phyloP scores from a whole-genome alignment of 2,888 invertebrate genomes.

The Lycocerus yunnanus region DNA sequence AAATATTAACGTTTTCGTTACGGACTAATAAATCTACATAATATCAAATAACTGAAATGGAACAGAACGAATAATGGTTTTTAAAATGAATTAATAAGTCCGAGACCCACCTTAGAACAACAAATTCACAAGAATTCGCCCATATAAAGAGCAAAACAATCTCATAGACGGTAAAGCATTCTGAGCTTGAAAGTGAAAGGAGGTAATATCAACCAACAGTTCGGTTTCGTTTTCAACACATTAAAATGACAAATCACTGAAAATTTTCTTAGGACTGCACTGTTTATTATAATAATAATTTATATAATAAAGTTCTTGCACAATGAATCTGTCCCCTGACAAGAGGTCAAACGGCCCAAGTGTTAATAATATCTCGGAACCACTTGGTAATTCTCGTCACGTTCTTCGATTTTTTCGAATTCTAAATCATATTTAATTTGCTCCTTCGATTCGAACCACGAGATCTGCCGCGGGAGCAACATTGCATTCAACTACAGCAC shows the following conservation, averaged over 20 bases:
- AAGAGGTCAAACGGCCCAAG: not conserved
- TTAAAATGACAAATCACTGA: not conserved
- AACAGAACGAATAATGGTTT: slow-evolving; percentile 2
- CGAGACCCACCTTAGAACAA: slow-evolving; percentile 35
- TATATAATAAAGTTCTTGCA: not conserved
- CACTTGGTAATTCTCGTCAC: not conserved
- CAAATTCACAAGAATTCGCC: slow-evolving; percentile 30
- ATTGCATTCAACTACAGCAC: too few species aligned
- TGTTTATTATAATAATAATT: not conserved
- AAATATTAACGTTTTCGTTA: not conserved
- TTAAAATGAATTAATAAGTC: not conserved
- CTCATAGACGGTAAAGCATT: slow-evolving; percentile 35
- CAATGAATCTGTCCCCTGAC: not conserved
- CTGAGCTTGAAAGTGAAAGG: slow-evolving; percentile 39
- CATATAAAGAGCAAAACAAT: slow-evolving; percentile 37
- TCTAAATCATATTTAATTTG: not conserved
- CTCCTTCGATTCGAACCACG: not conserved
- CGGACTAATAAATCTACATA: slow-evolving; percentile 3
- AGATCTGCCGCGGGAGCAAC: too few species aligned
- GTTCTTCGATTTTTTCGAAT: not conserved
- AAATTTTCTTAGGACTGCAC: not conserved
- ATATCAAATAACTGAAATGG: slow-evolving; percentile 4
- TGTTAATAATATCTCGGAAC: not conserved
- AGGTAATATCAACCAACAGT: slow-evolving; percentile 26
- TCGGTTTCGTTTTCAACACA: slow-evolving; percentile 15